Base-by-base conservation (phyloP, 2,888 invertebrate genomes). In the Cryptocephalus primarius region DNA sequence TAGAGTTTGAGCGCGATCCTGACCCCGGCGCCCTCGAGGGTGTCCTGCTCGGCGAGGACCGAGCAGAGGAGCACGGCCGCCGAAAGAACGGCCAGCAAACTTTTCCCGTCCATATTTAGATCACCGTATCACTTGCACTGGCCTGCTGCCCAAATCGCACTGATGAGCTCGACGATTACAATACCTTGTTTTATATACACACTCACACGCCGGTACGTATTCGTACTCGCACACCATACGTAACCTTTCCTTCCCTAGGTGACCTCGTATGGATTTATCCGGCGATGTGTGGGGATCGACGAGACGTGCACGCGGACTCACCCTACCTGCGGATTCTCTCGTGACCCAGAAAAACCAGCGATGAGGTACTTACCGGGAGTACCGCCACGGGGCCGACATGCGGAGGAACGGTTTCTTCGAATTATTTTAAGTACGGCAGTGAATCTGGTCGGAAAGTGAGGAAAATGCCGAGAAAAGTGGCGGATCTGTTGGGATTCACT, bases 1-100 rank as follows among this genome's bases (percentile, higher is more conserved):
- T 87, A 88, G 52, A 88, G 75, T 59, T 81, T 80, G 59, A 80
- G 71, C 6, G 83, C 68, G 40, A 83, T 78, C 49, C 80, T 77
- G 57, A 85, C 72, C 47, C 86, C 83, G 48, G 80, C 69, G 55
- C 67, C 75, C 47, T 76, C 74, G 47, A 64, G 62, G 55, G 52
- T 57, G 48, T 66, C 62, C 22, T 22, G 22, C 47, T 59, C 49
- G 32, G 61, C 63, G 31, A 52, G 47, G 32, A 68, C 48, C 51
- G 60, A 65, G 43, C 63, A 56, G 47, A 62, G 51, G n/a, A 62
- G 62, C 49, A 63, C 52, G 58, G 71, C 63, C 53, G 71, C 22
- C 22, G 22, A 22, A 6, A 22, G 22, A 22, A 6, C 22, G 22
- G 22, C 22, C 22, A 22, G 22, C 22, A 22, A 22, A 22, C 22